Percentiles rank a stretch among this genome's conserved stretches.
Evolutionary conservation across 2,113 vertebrate genomes (phyloP).

Genomic region (Ia io): DNA sequence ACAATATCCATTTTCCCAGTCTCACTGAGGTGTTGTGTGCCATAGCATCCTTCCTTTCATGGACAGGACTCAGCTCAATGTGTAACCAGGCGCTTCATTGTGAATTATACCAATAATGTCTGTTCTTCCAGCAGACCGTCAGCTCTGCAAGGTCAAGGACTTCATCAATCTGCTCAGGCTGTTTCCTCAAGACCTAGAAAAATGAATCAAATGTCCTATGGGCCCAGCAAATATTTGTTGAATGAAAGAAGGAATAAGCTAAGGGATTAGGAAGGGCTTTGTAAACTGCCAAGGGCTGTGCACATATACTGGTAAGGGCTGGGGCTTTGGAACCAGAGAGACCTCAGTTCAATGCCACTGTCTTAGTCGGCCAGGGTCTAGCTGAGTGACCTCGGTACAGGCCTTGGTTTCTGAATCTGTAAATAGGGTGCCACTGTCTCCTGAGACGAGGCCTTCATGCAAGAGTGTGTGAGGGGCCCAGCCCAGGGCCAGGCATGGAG

Average conservation of each 20-base stretch:
- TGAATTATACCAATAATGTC: not conserved
- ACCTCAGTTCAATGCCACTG: not conserved
- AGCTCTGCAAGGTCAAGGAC: not conserved
- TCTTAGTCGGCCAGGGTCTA: not conserved
- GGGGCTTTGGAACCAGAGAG: not conserved
- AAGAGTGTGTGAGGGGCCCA: not conserved
- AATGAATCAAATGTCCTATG: not conserved
- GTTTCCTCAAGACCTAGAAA: not conserved
- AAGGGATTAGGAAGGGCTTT: not conserved
- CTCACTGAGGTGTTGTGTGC: not conserved
- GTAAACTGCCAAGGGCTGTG: not conserved
- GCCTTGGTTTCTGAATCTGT: not conserved
- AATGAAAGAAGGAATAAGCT: not conserved
- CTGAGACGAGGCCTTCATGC: fast-evolving
- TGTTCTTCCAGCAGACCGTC: not conserved
- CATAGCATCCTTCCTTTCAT: not conserved
- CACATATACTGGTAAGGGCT: not conserved
- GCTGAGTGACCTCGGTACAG: not conserved
- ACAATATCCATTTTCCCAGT: not conserved
- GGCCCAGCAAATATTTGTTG: not conserved
- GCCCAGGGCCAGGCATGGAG: not conserved
- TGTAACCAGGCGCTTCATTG: not conserved
- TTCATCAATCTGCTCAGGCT: not conserved
- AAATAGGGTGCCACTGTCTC: not conserved
- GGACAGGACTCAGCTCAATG: not conserved